Percentiles rank a stretch among this genome's conserved stretches.
phyloP scores from a whole-genome alignment of 2,797 vertebrate genomes.

The Neosalanx taihuensis region DNA sequence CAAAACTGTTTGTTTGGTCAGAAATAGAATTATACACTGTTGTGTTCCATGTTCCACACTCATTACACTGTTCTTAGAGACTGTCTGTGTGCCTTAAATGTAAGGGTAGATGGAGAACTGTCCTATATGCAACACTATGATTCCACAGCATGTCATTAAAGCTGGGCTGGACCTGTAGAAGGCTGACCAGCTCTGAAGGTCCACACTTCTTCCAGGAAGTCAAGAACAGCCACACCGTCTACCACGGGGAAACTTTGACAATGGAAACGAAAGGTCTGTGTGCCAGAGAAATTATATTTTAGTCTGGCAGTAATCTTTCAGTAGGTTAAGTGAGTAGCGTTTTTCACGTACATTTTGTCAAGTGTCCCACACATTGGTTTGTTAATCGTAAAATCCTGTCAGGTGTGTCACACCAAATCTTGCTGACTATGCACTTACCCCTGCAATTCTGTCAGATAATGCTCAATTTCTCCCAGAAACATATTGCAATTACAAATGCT shows the following conservation, averaged over 20 bases:
- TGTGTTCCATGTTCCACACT: constrained; percentile 26
- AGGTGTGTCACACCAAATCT: neutral
- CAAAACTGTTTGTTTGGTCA: constrained; percentile 28
- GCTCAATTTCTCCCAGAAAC: too few species aligned
- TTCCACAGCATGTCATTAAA: neutral
- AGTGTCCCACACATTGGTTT: too few species aligned
- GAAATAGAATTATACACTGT: constrained; percentile 48
- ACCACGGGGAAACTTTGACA: neutral
- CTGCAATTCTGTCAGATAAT: too few species aligned
- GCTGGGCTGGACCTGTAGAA: neutral
- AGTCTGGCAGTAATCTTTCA: too few species aligned
- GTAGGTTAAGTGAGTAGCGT: too few species aligned
- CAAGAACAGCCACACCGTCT: neutral
- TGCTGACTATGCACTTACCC: neutral
- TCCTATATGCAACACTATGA: constrained; percentile 39
- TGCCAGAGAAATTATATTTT: too few species aligned
- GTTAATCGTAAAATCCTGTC: neutral
- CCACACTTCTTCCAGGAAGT: neutral
- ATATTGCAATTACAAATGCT: too few species aligned
- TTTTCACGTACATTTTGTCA: too few species aligned
- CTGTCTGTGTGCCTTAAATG: constrained; percentile 49
- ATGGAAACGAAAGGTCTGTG: neutral
- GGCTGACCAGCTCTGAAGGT: neutral
- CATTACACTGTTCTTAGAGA: constrained; percentile 41
- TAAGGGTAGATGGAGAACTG: constrained; percentile 36